phyloP scores from a whole-genome alignment of 1,140 invertebrate species.

The Plectus sambesii region DNA sequence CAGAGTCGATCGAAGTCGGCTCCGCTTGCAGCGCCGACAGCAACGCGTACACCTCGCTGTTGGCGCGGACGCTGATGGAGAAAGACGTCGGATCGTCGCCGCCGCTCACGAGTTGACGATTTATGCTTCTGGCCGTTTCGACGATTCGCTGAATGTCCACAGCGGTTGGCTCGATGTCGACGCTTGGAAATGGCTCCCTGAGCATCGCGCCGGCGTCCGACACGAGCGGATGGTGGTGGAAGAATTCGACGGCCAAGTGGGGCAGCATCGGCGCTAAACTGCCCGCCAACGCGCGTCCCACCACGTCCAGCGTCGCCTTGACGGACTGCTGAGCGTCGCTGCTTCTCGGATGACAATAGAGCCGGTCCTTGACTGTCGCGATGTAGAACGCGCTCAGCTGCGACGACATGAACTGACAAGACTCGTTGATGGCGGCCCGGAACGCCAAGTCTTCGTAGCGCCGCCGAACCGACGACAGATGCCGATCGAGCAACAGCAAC shows the following conservation, averaged over 20 bases:
- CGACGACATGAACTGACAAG: constrained; percentile 32
- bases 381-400: constrained; percentile 34
- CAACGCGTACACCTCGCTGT: too few relatives aligned
- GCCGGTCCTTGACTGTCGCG: constrained; percentile 37
- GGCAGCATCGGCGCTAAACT: constrained; percentile 38
- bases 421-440: constrained; percentile 31
- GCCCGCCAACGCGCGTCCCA: constrained; percentile 24
- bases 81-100: too few relatives aligned
- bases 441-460: too few relatives aligned
- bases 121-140: too few relatives aligned
- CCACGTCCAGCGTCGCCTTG: constrained; percentile 28
- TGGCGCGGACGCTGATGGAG: too few relatives aligned
- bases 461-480: too few relatives aligned
- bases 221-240: constrained; percentile 24
- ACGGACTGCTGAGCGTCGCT: constrained; percentile 28
- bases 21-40: constrained; percentile 3
- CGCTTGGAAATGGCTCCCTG: too few relatives aligned
- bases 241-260: constrained; percentile 36
- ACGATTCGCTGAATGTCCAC: too few relatives aligned
- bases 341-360: constrained; percentile 35
- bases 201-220: constrained; percentile 10
- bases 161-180: constrained; percentile 7
- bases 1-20: constrained; percentile 12
- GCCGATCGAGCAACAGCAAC: too few relatives aligned
- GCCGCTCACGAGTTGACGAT: too few relatives aligned